Evolutionary conservation across 2,113 vertebrate genomes (phyloP), one percentile per base, ranked within the genome.

Genomic region (Podocnemis expansa): DNA sequence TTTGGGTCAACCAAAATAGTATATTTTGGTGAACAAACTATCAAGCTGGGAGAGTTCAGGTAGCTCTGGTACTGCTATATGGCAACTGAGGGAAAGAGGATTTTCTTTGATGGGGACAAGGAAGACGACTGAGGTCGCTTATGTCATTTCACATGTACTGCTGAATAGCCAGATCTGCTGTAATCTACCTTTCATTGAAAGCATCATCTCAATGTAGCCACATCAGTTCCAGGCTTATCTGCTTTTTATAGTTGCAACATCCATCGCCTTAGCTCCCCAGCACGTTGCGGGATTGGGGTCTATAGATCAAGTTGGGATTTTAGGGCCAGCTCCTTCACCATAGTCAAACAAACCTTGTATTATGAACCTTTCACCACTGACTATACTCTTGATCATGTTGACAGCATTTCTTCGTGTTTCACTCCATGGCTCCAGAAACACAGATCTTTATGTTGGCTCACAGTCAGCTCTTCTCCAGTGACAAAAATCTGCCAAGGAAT

Each of bases 21-120:
- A 1, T 29, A 25, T 58, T 47, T 47, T 0, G 5, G 27, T 0
- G 5, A 58, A 58, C 29, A 58, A 58, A 58, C 3, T 14, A 31
- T 60, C 29, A 27, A 31, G 12, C 27, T 60, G 58, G 29, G 29
- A 31, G 12, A 60, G 13, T 16, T 13, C 13, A 31, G 10, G 25
- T 12, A 60, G 58, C 27, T 31, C 29, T 60, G 13, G 58, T 13
- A 2, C 29, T 60, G 29, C 29, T 14, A 11, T 60, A 29, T 31
- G 25, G 56, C 56, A 56, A 27, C 10, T 5, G 56, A 12, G 27
- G 56, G 5, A 29, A 25, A 60, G 5, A 25, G 58, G 29, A 12
- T 13, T 60, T 31, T 60, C 58, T 60, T 60, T 31, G 19, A 51
- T 10, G 16, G 31, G 76, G 17, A n/a, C 17, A 27, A 52, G 31